Evolutionary conservation across 1,140 invertebrate genomes (phyloP).

Genomic region (Harpegnathos saltator): DNA sequence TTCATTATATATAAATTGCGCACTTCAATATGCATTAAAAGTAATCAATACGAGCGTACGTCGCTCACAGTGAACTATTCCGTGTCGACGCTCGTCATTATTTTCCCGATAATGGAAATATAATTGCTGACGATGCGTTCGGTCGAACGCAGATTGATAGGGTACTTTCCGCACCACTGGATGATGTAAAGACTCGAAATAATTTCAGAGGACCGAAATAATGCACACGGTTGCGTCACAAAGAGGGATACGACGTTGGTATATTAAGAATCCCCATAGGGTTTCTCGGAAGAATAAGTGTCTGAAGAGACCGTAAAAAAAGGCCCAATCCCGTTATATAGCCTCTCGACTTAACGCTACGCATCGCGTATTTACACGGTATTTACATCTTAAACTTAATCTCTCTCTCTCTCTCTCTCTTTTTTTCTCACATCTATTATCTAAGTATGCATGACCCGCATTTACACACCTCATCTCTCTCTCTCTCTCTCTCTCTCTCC

Average conservation of each 20-base stretch:
- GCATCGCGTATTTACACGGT: constrained; percentile 72
- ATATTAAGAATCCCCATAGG: constrained; percentile 23
- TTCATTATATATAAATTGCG: too few relatives aligned
- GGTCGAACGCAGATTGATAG: neutral
- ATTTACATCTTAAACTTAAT: constrained; percentile 75
- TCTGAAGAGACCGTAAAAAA: constrained; percentile 67
- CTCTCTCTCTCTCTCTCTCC: constrained; percentile 13
- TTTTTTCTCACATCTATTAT: constrained; percentile 53
- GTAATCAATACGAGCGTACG: neutral
- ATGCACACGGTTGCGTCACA: neutral
- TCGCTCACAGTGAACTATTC: neutral
- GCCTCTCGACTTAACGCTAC: constrained; percentile 58
- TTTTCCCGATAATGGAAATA: neutral
- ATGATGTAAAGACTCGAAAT: neutral
- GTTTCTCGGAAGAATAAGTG: constrained; percentile 28
- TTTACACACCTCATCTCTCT: neutral
- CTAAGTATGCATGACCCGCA: constrained; percentile 8
- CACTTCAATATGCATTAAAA: neutral
- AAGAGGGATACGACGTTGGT: neutral
- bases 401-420: too few relatives aligned
- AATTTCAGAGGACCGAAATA: neutral
- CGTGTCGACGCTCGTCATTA: neutral
- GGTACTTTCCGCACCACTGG: neutral
- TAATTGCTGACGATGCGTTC: neutral
- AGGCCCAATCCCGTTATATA: constrained; percentile 50